phyloP scores from a whole-genome alignment of 2,888 invertebrate species.

The Sminthurinus aureus region DNA sequence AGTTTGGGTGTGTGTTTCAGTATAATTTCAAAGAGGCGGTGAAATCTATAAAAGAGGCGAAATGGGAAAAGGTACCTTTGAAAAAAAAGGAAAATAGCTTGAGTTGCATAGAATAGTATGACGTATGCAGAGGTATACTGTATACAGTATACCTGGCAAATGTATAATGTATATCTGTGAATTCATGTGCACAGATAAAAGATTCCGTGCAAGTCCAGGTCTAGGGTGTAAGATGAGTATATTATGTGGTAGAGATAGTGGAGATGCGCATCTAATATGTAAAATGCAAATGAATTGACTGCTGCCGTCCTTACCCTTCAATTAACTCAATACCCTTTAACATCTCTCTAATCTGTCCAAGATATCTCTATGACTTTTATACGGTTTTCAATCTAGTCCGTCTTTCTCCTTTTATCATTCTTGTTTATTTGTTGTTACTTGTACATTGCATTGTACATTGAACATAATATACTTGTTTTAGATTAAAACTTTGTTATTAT shows the following conservation, averaged over 20 bases:
- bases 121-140: too few relatives aligned
- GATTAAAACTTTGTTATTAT: not conserved
- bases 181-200: too few relatives aligned
- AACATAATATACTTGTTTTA: too few relatives aligned
- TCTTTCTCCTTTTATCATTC: constrained; percentile 5
- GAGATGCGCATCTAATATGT: not conserved
- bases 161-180: not conserved
- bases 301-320: constrained; percentile 30
- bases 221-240: not conserved
- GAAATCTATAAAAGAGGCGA: not conserved
- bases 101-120: too few relatives aligned
- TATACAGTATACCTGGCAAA: too few relatives aligned
- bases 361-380: constrained; percentile 21
- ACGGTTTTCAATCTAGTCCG: constrained; percentile 7
- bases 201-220: not conserved
- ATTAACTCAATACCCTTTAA: constrained; percentile 36
- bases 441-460: too few relatives aligned
- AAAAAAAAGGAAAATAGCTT: not conserved
- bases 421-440: not conserved
- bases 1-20: not conserved
- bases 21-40: not conserved
- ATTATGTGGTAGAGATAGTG: not conserved
- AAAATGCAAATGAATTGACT: not conserved
- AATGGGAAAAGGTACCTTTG: not conserved
- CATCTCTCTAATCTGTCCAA: constrained; percentile 33